Percentiles rank a stretch among this genome's conserved stretches.
Evolutionary conservation across 23 tunicate species (phyloP).

Genomic region (Clavelina lepadiformis): DNA sequence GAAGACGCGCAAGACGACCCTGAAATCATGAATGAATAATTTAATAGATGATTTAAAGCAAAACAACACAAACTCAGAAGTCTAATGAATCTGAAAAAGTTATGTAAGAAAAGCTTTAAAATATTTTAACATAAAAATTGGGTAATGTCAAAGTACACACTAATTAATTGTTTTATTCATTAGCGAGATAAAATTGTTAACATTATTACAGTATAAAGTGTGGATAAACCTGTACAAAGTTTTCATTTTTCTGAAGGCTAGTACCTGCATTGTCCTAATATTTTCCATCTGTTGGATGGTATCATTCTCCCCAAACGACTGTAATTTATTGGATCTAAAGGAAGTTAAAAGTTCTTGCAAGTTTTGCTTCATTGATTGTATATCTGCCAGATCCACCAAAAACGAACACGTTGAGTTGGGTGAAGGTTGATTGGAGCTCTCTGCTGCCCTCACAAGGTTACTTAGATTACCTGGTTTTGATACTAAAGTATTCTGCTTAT

Average conservation of each 20-base stretch:
- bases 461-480: no score
- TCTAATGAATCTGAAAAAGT: not conserved
- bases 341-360: conserved; percentile 33
- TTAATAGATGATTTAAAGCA: not conserved
- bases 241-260: no score
- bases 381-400: conserved; percentile 45
- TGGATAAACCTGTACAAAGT: no score
- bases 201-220: no score
- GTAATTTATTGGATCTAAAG: conserved; percentile 37
- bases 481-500: no score
- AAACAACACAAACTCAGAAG: not conserved
- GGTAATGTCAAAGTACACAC: no score
- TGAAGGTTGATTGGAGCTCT: not conserved
- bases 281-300: conserved; percentile 58
- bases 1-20: conserved; percentile 40
- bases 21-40: not conserved
- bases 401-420: conserved; percentile 29
- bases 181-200: no score
- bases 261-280: conserved; percentile 15
- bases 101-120: no score
- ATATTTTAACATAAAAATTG: no score
- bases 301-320: conserved; percentile 37
- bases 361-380: conserved; percentile 57
- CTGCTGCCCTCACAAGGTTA: not conserved
- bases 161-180: no score